Evolutionary conservation across 2,113 vertebrate species (phyloP).

Genomic region (Myotis yumanensis): DNA sequence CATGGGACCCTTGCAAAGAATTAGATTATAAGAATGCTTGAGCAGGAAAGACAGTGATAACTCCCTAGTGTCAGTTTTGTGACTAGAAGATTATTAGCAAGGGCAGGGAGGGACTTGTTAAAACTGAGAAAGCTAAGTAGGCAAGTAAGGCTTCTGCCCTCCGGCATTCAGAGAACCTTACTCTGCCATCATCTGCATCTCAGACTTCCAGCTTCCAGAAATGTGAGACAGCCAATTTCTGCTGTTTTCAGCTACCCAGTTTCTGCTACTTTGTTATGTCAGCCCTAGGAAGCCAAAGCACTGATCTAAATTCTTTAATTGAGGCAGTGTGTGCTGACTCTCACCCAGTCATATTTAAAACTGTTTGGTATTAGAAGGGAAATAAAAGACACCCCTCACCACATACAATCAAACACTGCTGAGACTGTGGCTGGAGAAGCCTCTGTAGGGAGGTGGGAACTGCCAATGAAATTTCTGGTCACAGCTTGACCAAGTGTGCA

Average conservation of each 20-base stretch:
- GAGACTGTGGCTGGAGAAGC: not conserved
- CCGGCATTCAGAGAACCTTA: not conserved
- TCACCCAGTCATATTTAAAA: not conserved
- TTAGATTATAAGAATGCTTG: too few relatives aligned
- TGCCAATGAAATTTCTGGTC: not conserved
- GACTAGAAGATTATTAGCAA: not conserved
- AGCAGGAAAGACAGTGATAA: not conserved
- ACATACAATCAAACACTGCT: not conserved
- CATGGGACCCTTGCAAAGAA: not conserved
- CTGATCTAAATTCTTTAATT: not conserved
- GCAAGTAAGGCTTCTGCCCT: not conserved
- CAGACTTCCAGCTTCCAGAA: not conserved
- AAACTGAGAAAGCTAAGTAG: not conserved
- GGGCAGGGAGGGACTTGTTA: not conserved
- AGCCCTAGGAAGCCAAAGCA: not conserved
- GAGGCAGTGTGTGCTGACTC: not conserved
- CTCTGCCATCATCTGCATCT: accelerated
- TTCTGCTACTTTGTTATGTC: not conserved
- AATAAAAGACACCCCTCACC: not conserved
- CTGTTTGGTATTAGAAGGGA: too few relatives aligned
- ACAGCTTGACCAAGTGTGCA: not conserved
- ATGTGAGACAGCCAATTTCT: not conserved
- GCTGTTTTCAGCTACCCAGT: not conserved
- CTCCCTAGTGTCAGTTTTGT: too few relatives aligned
- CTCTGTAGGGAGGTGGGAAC: not conserved